A percentile compares a stretch with the other conserved stretches of the same genome.
Evolutionary conservation across 1,140 invertebrate species (phyloP).

Genomic region (Arctopsyche grandis): DNA sequence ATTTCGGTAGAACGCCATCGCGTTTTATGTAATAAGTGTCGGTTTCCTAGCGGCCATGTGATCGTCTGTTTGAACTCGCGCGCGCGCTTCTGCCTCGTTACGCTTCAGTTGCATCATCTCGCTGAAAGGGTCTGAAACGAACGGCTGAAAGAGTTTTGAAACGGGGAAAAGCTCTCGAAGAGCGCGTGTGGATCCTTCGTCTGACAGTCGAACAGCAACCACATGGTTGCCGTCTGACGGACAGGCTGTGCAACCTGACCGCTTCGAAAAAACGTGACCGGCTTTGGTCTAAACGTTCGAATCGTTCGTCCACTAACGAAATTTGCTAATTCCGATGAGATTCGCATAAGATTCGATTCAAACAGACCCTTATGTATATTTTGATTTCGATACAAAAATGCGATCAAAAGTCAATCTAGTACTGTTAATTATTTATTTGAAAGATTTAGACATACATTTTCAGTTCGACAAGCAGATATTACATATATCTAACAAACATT

Average conservation of each 20-base stretch:
- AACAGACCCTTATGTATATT: no score
- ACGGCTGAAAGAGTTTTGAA: not conserved
- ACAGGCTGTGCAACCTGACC: constrained; percentile 1
- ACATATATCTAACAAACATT: no score
- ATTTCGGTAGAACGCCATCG: not conserved
- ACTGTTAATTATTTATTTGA: no score
- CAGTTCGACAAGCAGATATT: no score
- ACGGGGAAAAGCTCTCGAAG: no score
- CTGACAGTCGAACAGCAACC: not conserved
- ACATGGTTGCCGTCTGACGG: not conserved
- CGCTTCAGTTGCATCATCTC: not conserved
- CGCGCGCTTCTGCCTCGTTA: not conserved
- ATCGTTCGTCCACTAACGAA: not conserved
- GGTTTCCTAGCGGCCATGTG: not conserved
- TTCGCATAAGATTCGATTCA: no score
- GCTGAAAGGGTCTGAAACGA: not conserved
- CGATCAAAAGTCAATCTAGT: no score
- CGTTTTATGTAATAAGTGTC: constrained; percentile 23
- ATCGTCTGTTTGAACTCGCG: not conserved
- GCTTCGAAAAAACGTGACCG: constrained; percentile 15
- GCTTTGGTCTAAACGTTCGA: not conserved
- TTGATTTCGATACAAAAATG: no score
- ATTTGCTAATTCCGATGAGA: no score
- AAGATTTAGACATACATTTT: no score
- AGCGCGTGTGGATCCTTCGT: no score